phyloP scores from a whole-genome alignment of 92 coral and sea anemone species.

The Chrysogorgia sp. region DNA sequence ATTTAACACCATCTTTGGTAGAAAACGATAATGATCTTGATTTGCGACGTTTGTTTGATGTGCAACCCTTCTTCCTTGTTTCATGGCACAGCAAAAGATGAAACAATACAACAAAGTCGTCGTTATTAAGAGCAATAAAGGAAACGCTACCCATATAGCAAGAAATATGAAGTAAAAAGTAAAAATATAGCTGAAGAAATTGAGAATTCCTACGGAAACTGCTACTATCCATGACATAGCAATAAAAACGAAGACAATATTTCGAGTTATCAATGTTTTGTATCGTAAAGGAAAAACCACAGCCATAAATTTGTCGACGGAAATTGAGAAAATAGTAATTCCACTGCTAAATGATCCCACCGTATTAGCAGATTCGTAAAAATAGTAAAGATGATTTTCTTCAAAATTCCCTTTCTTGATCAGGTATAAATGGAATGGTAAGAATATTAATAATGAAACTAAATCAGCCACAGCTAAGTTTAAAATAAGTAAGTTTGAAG shows the following conservation, averaged over 20 bases:
- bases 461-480: slow-evolving; percentile 17
- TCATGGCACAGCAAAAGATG: not conserved
- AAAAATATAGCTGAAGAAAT: not conserved
- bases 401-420: not conserved
- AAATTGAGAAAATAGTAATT: not conserved
- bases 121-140: not conserved
- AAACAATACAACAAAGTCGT: not conserved
- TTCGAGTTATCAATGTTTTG: not conserved
- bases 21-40: not conserved
- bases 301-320: not conserved
- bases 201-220: not conserved
- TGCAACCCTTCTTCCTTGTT: not conserved
- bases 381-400: not conserved
- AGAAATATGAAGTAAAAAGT: not conserved
- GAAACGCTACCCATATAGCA: not conserved
- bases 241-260: not conserved
- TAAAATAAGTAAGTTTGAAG: not conserved
- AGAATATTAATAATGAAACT: not conserved
- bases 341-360: not conserved
- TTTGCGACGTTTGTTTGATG: not conserved
- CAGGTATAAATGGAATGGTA: not conserved
- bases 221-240: slow-evolving; percentile 4
- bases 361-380: not conserved
- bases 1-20: not conserved
- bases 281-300: not conserved